A percentile compares a stretch with the other conserved stretches of the same genome.
Evolutionary conservation across 2,113 vertebrate species (phyloP).

Genomic region (Reinhardtius hippoglossoides): DNA sequence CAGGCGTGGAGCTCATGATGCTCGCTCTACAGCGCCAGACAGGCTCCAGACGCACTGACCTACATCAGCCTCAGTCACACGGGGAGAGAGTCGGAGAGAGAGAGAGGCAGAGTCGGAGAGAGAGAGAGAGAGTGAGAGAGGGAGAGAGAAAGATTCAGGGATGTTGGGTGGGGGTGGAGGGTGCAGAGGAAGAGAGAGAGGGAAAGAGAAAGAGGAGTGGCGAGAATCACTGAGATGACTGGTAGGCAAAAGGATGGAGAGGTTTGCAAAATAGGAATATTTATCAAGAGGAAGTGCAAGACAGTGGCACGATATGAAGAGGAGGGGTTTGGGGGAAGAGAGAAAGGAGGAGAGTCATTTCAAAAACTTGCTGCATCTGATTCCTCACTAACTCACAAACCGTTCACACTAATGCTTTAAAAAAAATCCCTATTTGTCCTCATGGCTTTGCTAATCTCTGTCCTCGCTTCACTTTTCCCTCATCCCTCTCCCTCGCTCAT

Average conservation of each 20-base stretch:
- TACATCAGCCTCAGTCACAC: constrained; percentile 77
- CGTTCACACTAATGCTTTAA: constrained; percentile 22
- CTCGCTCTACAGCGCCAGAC: constrained; percentile 74
- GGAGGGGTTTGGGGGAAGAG: neutral
- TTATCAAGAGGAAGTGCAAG: constrained; percentile 30
- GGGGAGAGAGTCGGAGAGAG: constrained; percentile 42
- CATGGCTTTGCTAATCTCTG: constrained; percentile 49
- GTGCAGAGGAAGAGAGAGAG: constrained; percentile 6
- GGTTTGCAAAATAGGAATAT: constrained; percentile 32
- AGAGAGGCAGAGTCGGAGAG: constrained; percentile 32
- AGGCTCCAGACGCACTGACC: constrained; percentile 79
- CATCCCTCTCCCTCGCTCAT: constrained; percentile 16
- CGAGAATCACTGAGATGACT: constrained; percentile 26
- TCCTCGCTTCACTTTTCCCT: constrained; percentile 53
- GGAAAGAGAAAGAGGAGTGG: constrained; percentile 16
- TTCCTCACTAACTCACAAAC: constrained; percentile 31
- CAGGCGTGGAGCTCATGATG: constrained; percentile 62
- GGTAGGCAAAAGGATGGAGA: constrained; percentile 3
- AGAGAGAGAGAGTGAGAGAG: constrained; percentile 23
- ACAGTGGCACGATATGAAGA: neutral
- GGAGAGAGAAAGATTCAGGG: constrained; percentile 4
- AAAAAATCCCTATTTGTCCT: constrained; percentile 39
- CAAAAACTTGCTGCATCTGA: constrained; percentile 33
- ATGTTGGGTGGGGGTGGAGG: neutral
- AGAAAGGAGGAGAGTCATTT: neutral